Percentiles rank a stretch among this genome's conserved stretches.
Evolutionary conservation across 2,888 invertebrate species (phyloP).

Genomic region (Helicoverpa assulta): DNA sequence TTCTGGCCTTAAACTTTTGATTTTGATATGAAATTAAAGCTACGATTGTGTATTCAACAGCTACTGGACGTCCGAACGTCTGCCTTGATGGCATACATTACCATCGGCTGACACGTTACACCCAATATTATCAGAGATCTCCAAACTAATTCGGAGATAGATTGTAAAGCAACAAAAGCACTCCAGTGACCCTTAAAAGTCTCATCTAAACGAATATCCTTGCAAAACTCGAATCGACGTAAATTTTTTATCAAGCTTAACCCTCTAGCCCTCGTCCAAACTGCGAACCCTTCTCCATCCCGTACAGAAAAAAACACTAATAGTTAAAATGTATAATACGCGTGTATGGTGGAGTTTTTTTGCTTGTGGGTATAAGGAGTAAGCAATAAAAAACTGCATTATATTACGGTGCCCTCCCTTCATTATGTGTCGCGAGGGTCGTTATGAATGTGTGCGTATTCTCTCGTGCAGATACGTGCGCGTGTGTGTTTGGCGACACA

Average conservation of each 20-base stretch:
- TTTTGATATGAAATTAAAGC: slow-evolving; percentile 65
- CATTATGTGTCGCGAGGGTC: slow-evolving; percentile 86
- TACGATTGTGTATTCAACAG: slow-evolving; percentile 59
- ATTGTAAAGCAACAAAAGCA: slow-evolving; percentile 68
- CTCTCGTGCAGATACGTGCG: slow-evolving; percentile 55
- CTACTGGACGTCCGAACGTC: slow-evolving; percentile 42
- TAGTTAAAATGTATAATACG: slow-evolving; percentile 88
- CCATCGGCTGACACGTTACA: slow-evolving; percentile 7
- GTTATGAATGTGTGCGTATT: slow-evolving; percentile 74
- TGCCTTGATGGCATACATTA: slow-evolving; percentile 45
- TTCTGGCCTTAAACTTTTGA: slow-evolving; percentile 68
- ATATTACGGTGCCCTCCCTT: slow-evolving; percentile 88
- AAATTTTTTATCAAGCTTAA: slow-evolving; percentile 87
- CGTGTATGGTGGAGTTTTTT: slow-evolving; percentile 83
- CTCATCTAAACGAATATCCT: slow-evolving; percentile 74
- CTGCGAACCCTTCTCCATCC: slow-evolving; percentile 86
- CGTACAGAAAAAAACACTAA: slow-evolving; percentile 83
- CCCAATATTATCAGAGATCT: slow-evolving; percentile 18
- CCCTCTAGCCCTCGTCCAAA: slow-evolving; percentile 81
- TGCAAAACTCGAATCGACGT: slow-evolving; percentile 82
- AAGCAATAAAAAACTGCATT: slow-evolving; percentile 90
- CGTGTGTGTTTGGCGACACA: slow-evolving; percentile 55
- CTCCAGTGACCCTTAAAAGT: slow-evolving; percentile 75
- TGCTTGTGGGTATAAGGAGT: slow-evolving; percentile 88
- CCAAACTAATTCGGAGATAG: slow-evolving; percentile 39